Evolutionary conservation across 2,797 vertebrate species (phyloP), one percentile per base, ranked within the genome.

Genomic region (Alca torda): DNA sequence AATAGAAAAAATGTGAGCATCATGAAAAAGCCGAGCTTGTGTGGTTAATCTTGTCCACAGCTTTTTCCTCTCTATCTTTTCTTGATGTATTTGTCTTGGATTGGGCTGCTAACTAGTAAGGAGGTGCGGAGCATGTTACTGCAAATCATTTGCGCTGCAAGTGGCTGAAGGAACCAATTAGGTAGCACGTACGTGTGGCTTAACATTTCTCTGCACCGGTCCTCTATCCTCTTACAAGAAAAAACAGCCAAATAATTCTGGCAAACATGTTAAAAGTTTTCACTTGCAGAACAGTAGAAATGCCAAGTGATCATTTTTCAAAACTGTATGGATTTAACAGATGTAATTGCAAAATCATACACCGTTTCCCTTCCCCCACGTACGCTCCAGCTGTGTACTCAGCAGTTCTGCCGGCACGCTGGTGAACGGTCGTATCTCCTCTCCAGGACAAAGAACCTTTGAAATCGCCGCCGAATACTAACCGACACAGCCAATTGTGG

Each of bases 391-490:
- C 90, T 96, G 93, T 94, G 93, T 79, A 48, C 93, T 96, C 86
- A 94, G 94, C 95, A 96, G 85, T 93, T 97, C 96, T 96, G 73
- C 83, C 3, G 59, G 64, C 73, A 1, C 63, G 78, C 91, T 95
- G 68, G 37, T 95, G 67, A 93, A 86, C 33, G 83, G 79, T 86
- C 21, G 13, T 69, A 43, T 84, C 73, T 96, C 89, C 89, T 96
- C 93, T 94, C 89, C 81, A 79, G 94, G 91, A 97, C 96, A 97
- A 94, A 96, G 96, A 96, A 63, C 92, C 80, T 77, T 94, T 85
- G 89, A 80, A 97, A 91, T 86, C 56, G 1, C 67, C 33, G 26
- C 60, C 93, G 91, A 95, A 75, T 92, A 10, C 78, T 79, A 41
- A 39, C 93, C 90, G 64, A 18, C 10, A 4, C 81, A 35, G 87